A percentile compares a stretch with the other conserved stretches of the same genome.
Evolutionary conservation across 2,888 invertebrate genomes (phyloP).

Genomic region (Scelioninae gen. 1): DNA sequence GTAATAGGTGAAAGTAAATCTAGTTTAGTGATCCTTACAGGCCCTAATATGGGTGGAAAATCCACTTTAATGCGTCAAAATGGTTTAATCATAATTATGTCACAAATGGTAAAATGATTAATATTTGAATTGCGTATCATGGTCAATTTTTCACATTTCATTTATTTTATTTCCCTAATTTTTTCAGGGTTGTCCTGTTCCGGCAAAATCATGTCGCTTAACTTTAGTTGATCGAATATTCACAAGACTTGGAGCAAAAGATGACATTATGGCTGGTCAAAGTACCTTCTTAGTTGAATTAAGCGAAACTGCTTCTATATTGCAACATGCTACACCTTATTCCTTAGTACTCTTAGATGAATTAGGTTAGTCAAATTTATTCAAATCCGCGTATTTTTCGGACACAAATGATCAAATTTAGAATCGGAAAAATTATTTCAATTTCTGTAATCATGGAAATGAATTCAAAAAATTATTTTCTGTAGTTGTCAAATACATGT

Average conservation of each 20-base stretch:
- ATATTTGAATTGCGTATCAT: no score
- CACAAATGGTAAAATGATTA: conserved; percentile 91
- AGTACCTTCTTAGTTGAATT: conserved; percentile 98
- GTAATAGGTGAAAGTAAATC: conserved; percentile 87
- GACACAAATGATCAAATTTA: no score
- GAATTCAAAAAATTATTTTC: no score
- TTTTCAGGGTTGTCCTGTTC: conserved; percentile 93
- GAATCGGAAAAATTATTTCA: no score
- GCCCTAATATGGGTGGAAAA: conserved; percentile 99
- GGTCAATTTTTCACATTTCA: no score
- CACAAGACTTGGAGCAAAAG: conserved; percentile 95
- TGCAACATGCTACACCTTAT: conserved; percentile 93
- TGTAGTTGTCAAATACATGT: no score
- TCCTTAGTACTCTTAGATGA: conserved; percentile 98
- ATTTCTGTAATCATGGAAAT: no score
- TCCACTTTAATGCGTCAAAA: conserved; percentile 99
- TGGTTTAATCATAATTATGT: conserved; percentile 94
- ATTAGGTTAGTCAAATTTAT: conserved; percentile 87
- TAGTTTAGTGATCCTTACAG: conserved; percentile 87
- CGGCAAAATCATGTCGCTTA: conserved; percentile 91
- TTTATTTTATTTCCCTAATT: conserved; percentile 18
- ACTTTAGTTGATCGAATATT: conserved; percentile 96
- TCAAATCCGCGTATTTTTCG: no score
- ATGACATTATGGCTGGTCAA: conserved; percentile 96
- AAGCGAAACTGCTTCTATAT: conserved; percentile 96